Evolutionary conservation across 1,140 invertebrate species (phyloP).

Genomic region (Harpegnathos saltator): DNA sequence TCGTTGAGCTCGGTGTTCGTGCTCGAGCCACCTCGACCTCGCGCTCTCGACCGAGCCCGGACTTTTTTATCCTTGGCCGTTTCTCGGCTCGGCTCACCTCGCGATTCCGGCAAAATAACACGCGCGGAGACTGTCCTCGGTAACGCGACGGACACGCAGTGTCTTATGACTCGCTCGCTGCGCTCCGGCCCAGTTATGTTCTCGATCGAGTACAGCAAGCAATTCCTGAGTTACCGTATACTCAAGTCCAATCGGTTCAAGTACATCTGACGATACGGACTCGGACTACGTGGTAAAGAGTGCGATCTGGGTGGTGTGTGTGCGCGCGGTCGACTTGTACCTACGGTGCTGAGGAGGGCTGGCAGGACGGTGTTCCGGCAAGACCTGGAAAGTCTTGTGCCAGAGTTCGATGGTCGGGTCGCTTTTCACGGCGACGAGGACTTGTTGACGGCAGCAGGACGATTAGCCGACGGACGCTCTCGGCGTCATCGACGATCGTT

Average conservation of each 20-base stretch:
- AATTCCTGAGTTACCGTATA: conserved; percentile 85
- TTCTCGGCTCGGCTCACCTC: too few species aligned
- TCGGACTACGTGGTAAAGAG: conserved; percentile 81
- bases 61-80: too few species aligned
- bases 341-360: conserved; percentile 67
- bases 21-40: too few species aligned
- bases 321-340: conserved; percentile 63
- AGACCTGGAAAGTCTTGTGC: conserved; percentile 84
- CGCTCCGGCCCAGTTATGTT: conserved; percentile 83
- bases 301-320: conserved; percentile 68
- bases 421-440: not conserved
- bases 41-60: too few species aligned
- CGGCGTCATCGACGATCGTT: conserved; percentile 56
- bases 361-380: conserved; percentile 42
- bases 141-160: conserved; percentile 32
- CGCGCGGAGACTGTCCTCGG: not conserved
- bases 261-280: conserved; percentile 86
- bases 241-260: conserved; percentile 86
- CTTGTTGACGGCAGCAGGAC: conserved; percentile 10
- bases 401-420: conserved; percentile 41
- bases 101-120: conserved; percentile 8
- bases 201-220: conserved; percentile 86
- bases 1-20: not conserved
- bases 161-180: conserved; percentile 48
- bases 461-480: not conserved